Evolutionary conservation across 2,113 vertebrate genomes (phyloP), one percentile per base, ranked within the genome.

Genomic region (Rhea americana): DNA sequence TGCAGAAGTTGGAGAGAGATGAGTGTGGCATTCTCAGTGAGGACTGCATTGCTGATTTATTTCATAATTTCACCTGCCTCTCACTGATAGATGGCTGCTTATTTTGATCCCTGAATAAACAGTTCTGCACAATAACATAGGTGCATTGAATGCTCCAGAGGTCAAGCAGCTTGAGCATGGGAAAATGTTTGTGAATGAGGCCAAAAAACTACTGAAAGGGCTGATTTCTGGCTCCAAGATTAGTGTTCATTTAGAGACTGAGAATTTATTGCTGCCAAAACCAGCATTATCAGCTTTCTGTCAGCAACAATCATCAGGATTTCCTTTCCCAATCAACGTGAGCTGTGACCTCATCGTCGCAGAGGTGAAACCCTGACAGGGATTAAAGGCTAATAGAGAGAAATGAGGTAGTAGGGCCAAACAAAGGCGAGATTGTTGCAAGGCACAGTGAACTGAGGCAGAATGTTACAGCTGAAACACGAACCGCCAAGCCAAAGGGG

Each of bases 271-370:
- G 93, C 96, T 91, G 82, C 93, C 90, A 82, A 91, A 93, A 95
- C 91, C 95, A 97, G 96, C 95, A 94, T 96, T 96, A 96, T 97
- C 96, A 94, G 95, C 96, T 96, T 97, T 97, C 96, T 96, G 93
- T 97, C 96, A 96, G 93, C 96, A 96, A 86, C 93, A 85, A 95
- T 97, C 95, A 94, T 92, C 91, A 92, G 94, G 77, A 95, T 96
- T 97, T 97, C 96, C 96, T 97, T 95, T 94, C 94, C 95, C 92
- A 96, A 93, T 96, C 97, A 97, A 92, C 94, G 25, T 92, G 95
- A 97, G 96, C 94, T 96, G 93, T 97, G 96, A 97, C 97, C 97
- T 97, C 93, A 96, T 94, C 24, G 48, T 56, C 93, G 94, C 93
- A 96, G 91, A 96, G 96, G 96, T 96, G 95, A 96, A 97, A 91